Conservation (phyloP, 2,888 invertebrate species). For the Tipula unca region DNA sequence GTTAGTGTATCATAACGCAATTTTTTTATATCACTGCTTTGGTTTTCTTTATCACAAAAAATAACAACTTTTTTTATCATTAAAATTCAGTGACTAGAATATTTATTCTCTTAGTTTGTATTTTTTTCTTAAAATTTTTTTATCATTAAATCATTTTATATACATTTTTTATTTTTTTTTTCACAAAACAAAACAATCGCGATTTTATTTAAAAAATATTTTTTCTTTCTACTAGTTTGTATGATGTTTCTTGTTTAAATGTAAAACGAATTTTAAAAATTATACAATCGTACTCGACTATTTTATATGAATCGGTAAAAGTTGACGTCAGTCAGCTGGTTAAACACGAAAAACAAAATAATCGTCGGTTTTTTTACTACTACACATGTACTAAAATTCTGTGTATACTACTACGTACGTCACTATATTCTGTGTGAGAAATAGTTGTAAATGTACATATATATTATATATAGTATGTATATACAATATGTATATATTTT, state of each 20-base stretch:
- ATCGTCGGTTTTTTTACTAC: background rate
- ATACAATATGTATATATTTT: no score
- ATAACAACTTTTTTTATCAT: background rate
- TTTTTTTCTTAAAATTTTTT: background rate
- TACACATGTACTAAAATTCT: background rate
- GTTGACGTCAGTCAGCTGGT: slow-evolving; percentile 18
- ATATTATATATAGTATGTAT: no score
- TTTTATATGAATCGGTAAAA: background rate
- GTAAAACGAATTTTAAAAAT: slow-evolving; percentile 10
- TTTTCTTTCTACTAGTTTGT: background rate
- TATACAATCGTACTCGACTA: background rate
- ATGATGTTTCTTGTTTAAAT: slow-evolving; percentile 14
- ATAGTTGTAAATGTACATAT: no score
- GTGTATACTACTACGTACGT: no score
- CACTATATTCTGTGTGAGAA: background rate
- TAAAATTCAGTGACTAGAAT: slow-evolving; percentile 8
- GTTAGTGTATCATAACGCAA: background rate
- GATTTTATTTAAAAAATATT: background rate
- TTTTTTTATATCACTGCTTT: background rate
- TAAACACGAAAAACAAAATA: background rate
- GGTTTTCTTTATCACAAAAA: slow-evolving; percentile 17
- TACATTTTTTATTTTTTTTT: background rate
- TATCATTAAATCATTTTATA: background rate
- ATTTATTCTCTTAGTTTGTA: background rate
- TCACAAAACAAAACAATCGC: background rate